phyloP scores from a whole-genome alignment of 2,888 invertebrate species.

The Melanostoma mellinum region DNA sequence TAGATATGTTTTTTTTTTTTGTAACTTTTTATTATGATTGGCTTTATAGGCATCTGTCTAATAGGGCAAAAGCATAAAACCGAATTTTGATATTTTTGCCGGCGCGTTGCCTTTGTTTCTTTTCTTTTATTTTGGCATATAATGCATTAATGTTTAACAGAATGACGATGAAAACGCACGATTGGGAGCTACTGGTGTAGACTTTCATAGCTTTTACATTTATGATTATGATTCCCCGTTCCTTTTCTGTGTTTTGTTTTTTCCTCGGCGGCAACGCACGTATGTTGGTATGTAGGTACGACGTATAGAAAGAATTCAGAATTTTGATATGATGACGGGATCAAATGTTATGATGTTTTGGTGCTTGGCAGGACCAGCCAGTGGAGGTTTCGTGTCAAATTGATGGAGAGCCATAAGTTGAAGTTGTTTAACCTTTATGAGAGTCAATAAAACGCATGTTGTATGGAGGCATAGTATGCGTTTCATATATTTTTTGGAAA shows the following conservation, averaged over 20 bases:
- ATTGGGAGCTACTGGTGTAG: not conserved
- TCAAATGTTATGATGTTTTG: conserved; percentile 14
- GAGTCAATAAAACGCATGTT: conserved; percentile 54
- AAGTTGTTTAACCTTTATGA: conserved; percentile 68
- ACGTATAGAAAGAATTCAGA: conserved; percentile 7
- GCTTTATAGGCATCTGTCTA: conserved; percentile 70
- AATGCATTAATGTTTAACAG: conserved; percentile 65
- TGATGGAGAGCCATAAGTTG: conserved; percentile 64
- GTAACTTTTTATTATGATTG: conserved; percentile 70
- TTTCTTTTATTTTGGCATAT: conserved; percentile 54
- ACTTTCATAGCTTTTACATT: conserved; percentile 60
- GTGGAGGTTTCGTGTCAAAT: conserved; percentile 46
- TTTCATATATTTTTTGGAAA: conserved; percentile 25
- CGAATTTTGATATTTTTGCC: conserved; percentile 65
- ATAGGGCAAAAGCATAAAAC: conserved; percentile 68
- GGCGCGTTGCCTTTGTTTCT: conserved; percentile 39
- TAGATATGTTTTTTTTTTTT: conserved; percentile 12
- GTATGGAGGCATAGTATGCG: conserved; percentile 45
- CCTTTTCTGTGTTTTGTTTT: conserved; percentile 42
- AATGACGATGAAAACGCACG: conserved; percentile 27
- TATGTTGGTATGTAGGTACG: too few species aligned
- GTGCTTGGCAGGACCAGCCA: conserved; percentile 37
- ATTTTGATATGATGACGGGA: conserved; percentile 15
- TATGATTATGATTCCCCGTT: conserved; percentile 66
- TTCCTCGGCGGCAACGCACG: not conserved